A percentile compares a stretch with the other conserved stretches of the same genome.
Evolutionary conservation across 2,888 invertebrate genomes (phyloP).

Genomic region (Dicycla oo): DNA sequence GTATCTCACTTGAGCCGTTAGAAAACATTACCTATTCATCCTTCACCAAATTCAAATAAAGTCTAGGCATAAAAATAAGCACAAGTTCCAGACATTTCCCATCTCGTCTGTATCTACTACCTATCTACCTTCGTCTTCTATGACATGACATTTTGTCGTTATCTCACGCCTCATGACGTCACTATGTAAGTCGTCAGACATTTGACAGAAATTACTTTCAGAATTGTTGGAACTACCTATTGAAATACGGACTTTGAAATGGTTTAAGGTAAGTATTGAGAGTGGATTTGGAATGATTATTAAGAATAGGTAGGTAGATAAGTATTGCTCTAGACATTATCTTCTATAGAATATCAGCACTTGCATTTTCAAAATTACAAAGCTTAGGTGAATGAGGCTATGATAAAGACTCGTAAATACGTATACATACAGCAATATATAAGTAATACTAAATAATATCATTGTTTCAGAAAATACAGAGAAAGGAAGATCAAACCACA

Average conservation of each 20-base stretch:
- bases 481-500: neutral
- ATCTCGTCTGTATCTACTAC: neutral
- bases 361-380: neutral
- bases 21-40: constrained; percentile 2
- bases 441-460: neutral
- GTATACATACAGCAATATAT: no score
- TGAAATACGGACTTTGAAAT: neutral
- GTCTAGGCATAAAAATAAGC: constrained; percentile 12
- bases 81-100: constrained; percentile 15
- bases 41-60: constrained; percentile 3
- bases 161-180: constrained; percentile 1
- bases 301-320: neutral
- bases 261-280: no score
- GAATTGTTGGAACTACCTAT: neutral
- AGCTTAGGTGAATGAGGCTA: neutral
- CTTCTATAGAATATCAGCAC: neutral
- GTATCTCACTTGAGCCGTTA: neutral
- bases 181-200: no score
- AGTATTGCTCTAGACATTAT: no score
- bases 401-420: no score
- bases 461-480: neutral
- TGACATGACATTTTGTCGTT: constrained; percentile 23
- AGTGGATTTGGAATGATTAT: no score
- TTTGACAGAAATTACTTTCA: neutral
- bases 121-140: constrained; percentile 10